Conservation (phyloP, 92 coral and sea anemone species). For the Montipora capitata region DNA sequence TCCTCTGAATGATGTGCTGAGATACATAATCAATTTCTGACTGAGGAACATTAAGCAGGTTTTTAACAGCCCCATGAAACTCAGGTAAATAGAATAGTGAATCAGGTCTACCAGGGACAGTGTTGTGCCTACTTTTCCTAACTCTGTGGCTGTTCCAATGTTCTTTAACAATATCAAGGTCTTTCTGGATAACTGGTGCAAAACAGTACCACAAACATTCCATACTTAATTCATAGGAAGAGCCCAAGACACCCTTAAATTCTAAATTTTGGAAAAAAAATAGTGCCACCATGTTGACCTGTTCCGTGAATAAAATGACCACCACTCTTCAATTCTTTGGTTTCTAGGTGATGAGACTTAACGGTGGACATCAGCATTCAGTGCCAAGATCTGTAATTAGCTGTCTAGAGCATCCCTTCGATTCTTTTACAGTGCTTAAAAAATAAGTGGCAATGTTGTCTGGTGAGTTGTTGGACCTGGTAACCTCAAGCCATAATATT, state of each 20-base stretch:
- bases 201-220: conserved; percentile 82
- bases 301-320: conserved; percentile 75
- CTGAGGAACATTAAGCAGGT: conserved; percentile 54
- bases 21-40: conserved; percentile 58
- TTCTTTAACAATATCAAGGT: conserved; percentile 68
- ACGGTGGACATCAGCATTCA: conserved; percentile 74
- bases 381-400: conserved; percentile 79
- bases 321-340: conserved; percentile 77
- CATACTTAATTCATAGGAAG: conserved; percentile 65
- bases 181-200: conserved; percentile 60
- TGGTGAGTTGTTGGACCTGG: conserved; percentile 77
- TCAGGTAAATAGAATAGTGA: conserved; percentile 75
- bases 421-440: conserved; percentile 53
- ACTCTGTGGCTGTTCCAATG: conserved; percentile 84
- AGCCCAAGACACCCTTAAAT: conserved; percentile 49
- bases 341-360: conserved; percentile 80
- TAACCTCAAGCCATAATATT: conserved; percentile 62
- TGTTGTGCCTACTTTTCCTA: conserved; percentile 64
- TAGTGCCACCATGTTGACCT: conserved; percentile 72
- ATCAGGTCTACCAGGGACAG: conserved; percentile 80
- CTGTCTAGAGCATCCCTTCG: conserved; percentile 70
- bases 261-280: conserved; percentile 67
- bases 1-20: conserved; percentile 50
- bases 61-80: conserved; percentile 60
- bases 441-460: conserved; percentile 64